Percentiles rank a stretch among this genome's conserved stretches.
Conservation (phyloP, 2,888 invertebrate genomes). For the Xestia sexstrigata region DNA sequence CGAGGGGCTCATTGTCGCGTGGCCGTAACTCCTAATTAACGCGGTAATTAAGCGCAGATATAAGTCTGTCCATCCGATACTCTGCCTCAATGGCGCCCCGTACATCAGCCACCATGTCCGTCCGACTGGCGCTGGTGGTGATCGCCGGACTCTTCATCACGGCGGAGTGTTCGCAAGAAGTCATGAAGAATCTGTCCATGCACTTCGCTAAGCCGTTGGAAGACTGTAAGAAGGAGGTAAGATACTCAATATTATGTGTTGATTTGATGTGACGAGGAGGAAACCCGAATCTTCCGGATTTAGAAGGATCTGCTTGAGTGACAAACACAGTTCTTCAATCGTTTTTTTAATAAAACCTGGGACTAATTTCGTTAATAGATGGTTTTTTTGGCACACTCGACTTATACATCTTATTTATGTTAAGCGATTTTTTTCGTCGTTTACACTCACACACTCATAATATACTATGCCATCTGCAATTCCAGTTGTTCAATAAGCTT, state of each 20-base stretch:
- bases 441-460: not conserved
- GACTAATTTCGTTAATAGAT: not conserved
- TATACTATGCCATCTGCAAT: not conserved
- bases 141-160: constrained; percentile 52
- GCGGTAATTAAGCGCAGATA: constrained; percentile 49
- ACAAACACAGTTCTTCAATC: not conserved
- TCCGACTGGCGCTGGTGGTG: constrained; percentile 59
- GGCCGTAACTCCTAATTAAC: constrained; percentile 42
- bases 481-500: not conserved
- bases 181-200: constrained; percentile 70
- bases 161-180: constrained; percentile 72
- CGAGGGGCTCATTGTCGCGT: constrained; percentile 34
- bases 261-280: no score
- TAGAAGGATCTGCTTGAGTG: not conserved
- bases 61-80: constrained; percentile 28
- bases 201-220: constrained; percentile 74
- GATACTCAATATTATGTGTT: not conserved
- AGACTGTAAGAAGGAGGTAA: constrained; percentile 76
- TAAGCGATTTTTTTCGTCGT: not conserved
- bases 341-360: no score
- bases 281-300: not conserved
- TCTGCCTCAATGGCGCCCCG: constrained; percentile 31
- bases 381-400: not conserved
- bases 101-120: constrained; percentile 41
- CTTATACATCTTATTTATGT: not conserved